Percentiles rank a stretch among this genome's conserved stretches.
phyloP scores from a whole-genome alignment of 2,113 vertebrate genomes.

The Muntiacus muntjak region DNA sequence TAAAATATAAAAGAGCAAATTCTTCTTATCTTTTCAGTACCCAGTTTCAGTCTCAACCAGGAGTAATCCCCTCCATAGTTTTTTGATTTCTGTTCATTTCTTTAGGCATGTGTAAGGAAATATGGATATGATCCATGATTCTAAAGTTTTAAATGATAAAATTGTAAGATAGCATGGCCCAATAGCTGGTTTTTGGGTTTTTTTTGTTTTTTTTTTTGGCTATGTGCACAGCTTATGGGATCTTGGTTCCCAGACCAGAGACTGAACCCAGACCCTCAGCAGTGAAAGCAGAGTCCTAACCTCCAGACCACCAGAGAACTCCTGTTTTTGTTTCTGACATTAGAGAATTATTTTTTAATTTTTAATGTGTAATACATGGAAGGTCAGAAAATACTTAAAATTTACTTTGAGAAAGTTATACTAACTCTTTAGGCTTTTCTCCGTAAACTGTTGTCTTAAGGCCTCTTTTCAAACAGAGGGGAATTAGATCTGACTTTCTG shows the following conservation, averaged over 20 bases:
- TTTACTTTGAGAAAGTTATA: background rate
- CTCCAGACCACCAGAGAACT: background rate
- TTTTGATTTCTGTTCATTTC: background rate
- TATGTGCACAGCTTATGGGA: background rate
- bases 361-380: background rate
- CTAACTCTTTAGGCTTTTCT: background rate
- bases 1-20: background rate
- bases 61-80: background rate
- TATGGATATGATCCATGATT: background rate
- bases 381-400: background rate
- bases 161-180: background rate
- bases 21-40: background rate
- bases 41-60: background rate
- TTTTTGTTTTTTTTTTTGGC: background rate
- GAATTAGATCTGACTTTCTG: background rate
- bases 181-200: background rate
- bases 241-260: background rate
- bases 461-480: background rate
- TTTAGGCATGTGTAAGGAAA: background rate
- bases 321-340: background rate
- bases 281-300: background rate
- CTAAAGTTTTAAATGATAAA: background rate
- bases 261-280: fast-evolving
- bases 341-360: background rate
- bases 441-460: background rate